These are phyloP conservation scores for Eleutherodactylus coqui DNA, from an alignment of 2,797 vertebrate species.

Conservation along the genomic window DNA sequence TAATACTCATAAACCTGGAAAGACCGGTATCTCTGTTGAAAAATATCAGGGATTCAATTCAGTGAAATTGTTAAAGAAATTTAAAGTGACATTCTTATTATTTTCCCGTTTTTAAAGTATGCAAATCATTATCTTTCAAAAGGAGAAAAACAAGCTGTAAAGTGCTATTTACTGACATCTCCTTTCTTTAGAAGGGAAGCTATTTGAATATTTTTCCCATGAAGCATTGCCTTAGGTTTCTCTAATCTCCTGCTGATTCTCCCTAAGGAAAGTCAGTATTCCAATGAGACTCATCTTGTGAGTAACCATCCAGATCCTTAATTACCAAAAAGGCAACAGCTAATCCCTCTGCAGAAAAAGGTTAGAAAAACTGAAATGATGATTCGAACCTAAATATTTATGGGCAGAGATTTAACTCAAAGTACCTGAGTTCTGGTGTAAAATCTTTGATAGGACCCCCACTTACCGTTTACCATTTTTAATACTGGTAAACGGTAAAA, in stretches of 20 bases:
- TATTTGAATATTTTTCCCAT: constrained; percentile 18
- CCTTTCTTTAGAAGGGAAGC: not conserved
- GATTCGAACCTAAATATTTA: not conserved
- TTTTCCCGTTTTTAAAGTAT: not conserved
- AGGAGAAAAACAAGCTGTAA: not conserved
- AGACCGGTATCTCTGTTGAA: not conserved
- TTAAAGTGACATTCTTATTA: not conserved
- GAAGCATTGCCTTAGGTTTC: not conserved
- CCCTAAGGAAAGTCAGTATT: not conserved
- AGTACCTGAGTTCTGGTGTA: not conserved
- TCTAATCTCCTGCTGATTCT: not conserved
- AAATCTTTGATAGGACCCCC: too few species aligned
- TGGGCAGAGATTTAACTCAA: not conserved
- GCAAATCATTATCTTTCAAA: not conserved
- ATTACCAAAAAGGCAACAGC: not conserved
- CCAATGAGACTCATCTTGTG: not conserved
- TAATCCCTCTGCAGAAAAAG: not conserved
- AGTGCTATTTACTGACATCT: not conserved
- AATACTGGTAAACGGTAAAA: too few species aligned
- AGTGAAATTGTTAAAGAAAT: not conserved
- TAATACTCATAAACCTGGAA: not conserved
- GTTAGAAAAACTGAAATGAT: not conserved
- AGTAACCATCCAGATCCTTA: not conserved
- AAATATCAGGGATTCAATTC: not conserved
- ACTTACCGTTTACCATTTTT: not conserved